These are phyloP conservation scores for Plebejus melissa DNA, from an alignment of 2,888 invertebrate species.

Conservation along the genomic window DNA sequence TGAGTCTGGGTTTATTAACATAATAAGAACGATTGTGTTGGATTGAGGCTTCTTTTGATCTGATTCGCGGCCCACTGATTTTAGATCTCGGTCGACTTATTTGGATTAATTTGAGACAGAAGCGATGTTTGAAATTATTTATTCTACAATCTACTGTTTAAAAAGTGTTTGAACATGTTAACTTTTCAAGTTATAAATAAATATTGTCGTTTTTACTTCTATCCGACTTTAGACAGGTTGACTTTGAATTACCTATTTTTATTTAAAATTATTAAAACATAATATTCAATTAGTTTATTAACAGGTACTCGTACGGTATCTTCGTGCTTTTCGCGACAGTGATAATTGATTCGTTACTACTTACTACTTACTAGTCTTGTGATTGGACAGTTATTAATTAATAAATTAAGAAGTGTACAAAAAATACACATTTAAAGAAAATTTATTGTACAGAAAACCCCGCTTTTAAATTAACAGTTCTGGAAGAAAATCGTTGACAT, in stretches of 20 bases:
- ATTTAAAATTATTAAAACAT: too few species aligned
- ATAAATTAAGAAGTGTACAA: neutral
- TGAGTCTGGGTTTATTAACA: slow-evolving; percentile 1
- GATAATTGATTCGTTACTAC: too few species aligned
- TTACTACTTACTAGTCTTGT: too few species aligned
- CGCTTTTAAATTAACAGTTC: neutral
- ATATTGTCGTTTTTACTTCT: neutral
- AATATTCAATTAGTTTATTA: too few species aligned
- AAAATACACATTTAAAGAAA: neutral
- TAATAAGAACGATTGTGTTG: slow-evolving; percentile 5
- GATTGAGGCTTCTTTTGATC: neutral
- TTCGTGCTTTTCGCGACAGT: too few species aligned
- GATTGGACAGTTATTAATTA: neutral
- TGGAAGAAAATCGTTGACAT: slow-evolving; percentile 6
- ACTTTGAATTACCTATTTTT: too few species aligned
- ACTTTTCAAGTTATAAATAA: neutral
- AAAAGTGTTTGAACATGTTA: neutral
- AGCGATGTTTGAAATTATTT: neutral
- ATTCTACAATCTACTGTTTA: neutral
- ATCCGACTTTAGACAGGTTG: too few species aligned
- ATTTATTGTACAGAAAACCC: neutral
- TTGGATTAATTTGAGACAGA: neutral
- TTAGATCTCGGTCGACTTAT: slow-evolving; percentile 1
- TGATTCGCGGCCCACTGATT: neutral
- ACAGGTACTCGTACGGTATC: too few species aligned